Percentiles rank a stretch among this genome's conserved stretches.
Evolutionary conservation across 2,797 vertebrate genomes (phyloP).

Genomic region (Adrianichthys oophorus): DNA sequence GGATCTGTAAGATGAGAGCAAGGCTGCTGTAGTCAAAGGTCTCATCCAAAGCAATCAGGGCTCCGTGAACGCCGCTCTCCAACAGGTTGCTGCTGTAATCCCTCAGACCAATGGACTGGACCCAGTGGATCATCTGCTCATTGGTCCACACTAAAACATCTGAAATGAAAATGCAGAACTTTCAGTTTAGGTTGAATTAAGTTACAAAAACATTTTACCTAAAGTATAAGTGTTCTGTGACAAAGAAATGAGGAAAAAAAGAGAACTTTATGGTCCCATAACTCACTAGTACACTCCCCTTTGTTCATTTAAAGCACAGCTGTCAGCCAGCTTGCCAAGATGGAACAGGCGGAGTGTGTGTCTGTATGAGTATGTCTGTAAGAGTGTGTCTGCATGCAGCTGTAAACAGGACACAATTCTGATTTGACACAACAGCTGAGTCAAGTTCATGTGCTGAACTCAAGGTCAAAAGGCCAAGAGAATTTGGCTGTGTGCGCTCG

Average conservation of each 20-base stretch:
- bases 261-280: slow-evolving; percentile 63
- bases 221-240: slow-evolving; percentile 3
- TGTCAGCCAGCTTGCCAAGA: slow-evolving; percentile 70
- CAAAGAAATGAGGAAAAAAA: slow-evolving; percentile 30
- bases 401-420: slow-evolving; percentile 52
- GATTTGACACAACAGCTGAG: slow-evolving; percentile 75
- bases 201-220: not conserved
- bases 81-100: slow-evolving; percentile 89
- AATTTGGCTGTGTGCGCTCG: slow-evolving; percentile 34
- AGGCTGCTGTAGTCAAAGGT: slow-evolving; percentile 94
- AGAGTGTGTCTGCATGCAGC: slow-evolving; percentile 31
- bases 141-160: slow-evolving; percentile 83
- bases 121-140: slow-evolving; percentile 86
- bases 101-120: slow-evolving; percentile 90
- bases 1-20: slow-evolving; percentile 93
- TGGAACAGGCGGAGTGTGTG: slow-evolving; percentile 68
- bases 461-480: slow-evolving; percentile 72
- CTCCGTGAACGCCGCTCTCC: slow-evolving; percentile 91
- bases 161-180: slow-evolving; percentile 21
- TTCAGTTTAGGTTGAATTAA: slow-evolving; percentile 4
- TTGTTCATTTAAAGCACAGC: slow-evolving; percentile 77
- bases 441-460: slow-evolving; percentile 74
- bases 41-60: slow-evolving; percentile 90
- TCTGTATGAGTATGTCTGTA: slow-evolving; percentile 23
- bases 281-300: slow-evolving; percentile 69